Evolutionary conservation across 2,113 vertebrate genomes (phyloP), one percentile per base, ranked within the genome.

Genomic region (Aphyosemion australe): DNA sequence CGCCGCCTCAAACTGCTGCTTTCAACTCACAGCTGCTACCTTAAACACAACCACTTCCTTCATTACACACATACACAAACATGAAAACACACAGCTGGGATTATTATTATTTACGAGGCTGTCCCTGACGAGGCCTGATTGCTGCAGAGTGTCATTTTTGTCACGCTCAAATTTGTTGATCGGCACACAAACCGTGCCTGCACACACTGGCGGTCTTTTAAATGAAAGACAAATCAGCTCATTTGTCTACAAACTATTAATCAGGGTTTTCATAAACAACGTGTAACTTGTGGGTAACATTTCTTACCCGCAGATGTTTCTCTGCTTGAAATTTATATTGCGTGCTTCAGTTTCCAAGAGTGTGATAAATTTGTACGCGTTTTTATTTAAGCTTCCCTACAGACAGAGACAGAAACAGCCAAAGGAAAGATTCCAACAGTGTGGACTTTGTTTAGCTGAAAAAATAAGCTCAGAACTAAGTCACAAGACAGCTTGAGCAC

Each of bases 371-470:
- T 13, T 50, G 51, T 34, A 43, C 7, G 48, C 32, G 49, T 37
- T 39, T 71, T 47, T 0, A 31, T 46, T 46, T 45, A 39, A 49
- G 43, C 47, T 8, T 59, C 34, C 26, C 15, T 52, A 41, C n/a
- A 48, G 32, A 32, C 12, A 19, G 53, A 49, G 43, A 13, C 13
- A 34, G 19, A n/a, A 4, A 48, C 1, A 8, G 6, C n/a, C 16
- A 31, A 53, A 72, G 47, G 60, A 61, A 63, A 76, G 3, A 41
- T 6, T 13, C 47, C 47, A 43, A 65, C 71, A 77, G 54, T 55
- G 72, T 59, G 61, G 70, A 84, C 83, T 79, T 70, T 76, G 81
- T 86, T 75, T 2, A 41, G 74, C 69, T 71, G 52, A 76, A 70
- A 76, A 70, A 68, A 56, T 60, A 15, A 37, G 10, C 49, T 61